Percentiles rank a stretch among this genome's conserved stretches.
phyloP scores from a whole-genome alignment of 1,140 invertebrate species.

The Oedothorax gibbosus region DNA sequence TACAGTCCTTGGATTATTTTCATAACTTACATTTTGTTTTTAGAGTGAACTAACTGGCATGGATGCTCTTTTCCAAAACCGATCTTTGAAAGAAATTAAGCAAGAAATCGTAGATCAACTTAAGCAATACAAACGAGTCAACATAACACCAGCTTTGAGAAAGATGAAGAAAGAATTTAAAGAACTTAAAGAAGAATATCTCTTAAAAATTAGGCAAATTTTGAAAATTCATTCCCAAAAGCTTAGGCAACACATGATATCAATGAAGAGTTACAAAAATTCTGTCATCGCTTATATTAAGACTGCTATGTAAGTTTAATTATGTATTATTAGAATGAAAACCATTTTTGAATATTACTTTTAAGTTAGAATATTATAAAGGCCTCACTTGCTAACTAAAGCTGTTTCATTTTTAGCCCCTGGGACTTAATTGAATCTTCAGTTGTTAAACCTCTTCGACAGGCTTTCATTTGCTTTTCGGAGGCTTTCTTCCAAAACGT shows the following conservation, averaged over 20 bases:
- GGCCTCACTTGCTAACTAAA: too few relatives aligned
- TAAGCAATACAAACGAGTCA: neutral
- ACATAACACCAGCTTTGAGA: neutral
- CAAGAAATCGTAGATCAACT: neutral
- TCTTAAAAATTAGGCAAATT: neutral
- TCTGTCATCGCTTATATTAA: too few relatives aligned
- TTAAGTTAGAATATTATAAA: neutral
- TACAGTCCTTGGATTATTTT: too few relatives aligned
- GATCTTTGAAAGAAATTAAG: neutral
- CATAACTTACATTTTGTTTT: neutral
- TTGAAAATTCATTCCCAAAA: neutral
- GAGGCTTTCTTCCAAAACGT: neutral
- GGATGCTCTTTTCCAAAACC: neutral
- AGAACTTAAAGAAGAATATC: neutral
- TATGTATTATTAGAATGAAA: neutral
- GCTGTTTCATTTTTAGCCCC: slow-evolving; percentile 7
- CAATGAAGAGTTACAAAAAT: too few relatives aligned
- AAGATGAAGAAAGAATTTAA: neutral
- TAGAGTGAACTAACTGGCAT: slow-evolving; percentile 2
- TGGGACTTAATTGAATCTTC: neutral
- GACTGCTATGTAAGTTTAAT: too few relatives aligned
- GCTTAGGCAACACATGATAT: neutral
- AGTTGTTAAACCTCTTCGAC: neutral
- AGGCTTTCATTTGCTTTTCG: neutral
- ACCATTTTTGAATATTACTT: neutral